Base-by-base conservation (phyloP, 1,140 invertebrate genomes). In the Eulimnadia texana region DNA sequence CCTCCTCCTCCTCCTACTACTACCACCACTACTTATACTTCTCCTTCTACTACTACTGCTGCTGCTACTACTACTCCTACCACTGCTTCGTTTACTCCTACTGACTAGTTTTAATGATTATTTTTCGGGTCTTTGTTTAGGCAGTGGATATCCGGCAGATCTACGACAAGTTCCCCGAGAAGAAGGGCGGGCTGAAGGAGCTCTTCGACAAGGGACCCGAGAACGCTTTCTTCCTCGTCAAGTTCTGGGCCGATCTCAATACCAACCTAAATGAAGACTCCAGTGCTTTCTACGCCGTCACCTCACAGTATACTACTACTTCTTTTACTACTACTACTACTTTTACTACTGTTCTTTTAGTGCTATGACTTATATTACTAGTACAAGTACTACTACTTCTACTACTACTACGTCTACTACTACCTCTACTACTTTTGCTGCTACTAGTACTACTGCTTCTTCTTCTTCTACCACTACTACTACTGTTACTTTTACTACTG, bases 241-340 rank as follows among this genome's bases (percentile, higher is more conserved):
- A 99, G 80, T 99, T 98, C 78, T 99, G 97, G 97, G 94, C 93
- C 67, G 93, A 98, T 80, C 84, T 98, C 67, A 98, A 96, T 77
- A 93, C 91, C 47, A 95, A 91, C 74, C 88, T 95, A 64, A 84
- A 92, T 72, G 92, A 95, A 73, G 93, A 96, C 72, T 79, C 87
- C 49, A 86, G 88, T 63, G 89, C 91, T 61, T 97, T 97, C 73
- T 98, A 97, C 73, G 93, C 92, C 56, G 93, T 98, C 49, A 95
- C 92, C 61, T 96, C 92, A 83, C 90, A 93, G 91, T 98, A 78
- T 88, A 91, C 33, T 42, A 6, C 6, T 42, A 9, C 16, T 42
- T 16, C 16, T 9, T 9, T 42, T 42, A 6, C 6, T 9, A 42
- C 33, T 42, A 9, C 6, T 42, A 42, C 16, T 42, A 9, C 6